A percentile compares a stretch with the other conserved stretches of the same genome.
These are phyloP conservation scores for Oreocharis arfaki DNA, from an alignment of 2,113 vertebrate species.

Conservation along the genomic window DNA sequence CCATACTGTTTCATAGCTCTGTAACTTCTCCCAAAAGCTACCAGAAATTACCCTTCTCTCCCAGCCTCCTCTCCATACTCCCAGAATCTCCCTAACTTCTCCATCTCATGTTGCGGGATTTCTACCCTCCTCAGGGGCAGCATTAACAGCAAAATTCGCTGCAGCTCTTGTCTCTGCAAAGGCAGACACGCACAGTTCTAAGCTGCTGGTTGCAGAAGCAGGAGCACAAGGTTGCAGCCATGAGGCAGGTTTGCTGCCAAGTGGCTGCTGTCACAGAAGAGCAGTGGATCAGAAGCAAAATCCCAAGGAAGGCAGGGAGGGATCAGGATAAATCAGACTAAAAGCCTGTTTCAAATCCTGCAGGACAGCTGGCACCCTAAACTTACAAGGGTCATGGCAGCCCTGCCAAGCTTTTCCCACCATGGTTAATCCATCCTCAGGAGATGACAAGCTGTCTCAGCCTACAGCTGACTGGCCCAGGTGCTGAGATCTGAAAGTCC, in stretches of 20 bases:
- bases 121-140: not conserved
- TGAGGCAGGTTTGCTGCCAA: not conserved
- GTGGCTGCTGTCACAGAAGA: not conserved
- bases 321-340: not conserved
- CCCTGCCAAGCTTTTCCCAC: not conserved
- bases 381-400: not conserved
- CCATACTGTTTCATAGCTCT: not conserved
- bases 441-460: not conserved
- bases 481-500: not conserved
- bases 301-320: not conserved
- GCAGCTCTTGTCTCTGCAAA: not conserved
- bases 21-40: not conserved
- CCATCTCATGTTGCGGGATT: not conserved
- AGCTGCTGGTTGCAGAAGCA: not conserved
- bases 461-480: not conserved
- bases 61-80: not conserved
- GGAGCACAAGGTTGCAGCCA: not conserved
- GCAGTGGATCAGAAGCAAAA: constrained; percentile 21
- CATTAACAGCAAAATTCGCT: not conserved
- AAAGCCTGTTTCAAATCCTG: not conserved
- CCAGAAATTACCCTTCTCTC: not conserved
- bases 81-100: not conserved
- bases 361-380: not conserved
- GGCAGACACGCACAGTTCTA: not conserved
- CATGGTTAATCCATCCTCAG: not conserved